Percentiles rank a stretch among this genome's conserved stretches.
These are phyloP conservation scores for Drosophila obscura DNA, from an alignment of 1,140 invertebrate species.

Conservation along the genomic window DNA sequence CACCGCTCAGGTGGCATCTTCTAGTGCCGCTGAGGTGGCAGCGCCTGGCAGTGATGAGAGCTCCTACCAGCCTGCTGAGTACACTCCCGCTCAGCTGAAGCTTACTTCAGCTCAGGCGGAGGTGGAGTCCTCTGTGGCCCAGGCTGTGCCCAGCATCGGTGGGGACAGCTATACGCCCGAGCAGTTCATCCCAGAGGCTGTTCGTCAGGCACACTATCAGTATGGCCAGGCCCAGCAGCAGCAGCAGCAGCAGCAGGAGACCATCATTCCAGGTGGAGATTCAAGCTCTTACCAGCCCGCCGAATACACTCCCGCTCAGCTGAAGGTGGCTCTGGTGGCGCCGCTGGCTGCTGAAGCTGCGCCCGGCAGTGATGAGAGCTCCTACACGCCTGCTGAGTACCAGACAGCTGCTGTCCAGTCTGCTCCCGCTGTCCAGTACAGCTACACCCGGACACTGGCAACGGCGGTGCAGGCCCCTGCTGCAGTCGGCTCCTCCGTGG, in stretches of 20 bases:
- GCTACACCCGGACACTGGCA: slow-evolving; percentile 18
- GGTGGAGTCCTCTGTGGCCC: too few species aligned
- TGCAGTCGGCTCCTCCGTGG: background rate
- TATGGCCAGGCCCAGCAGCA: too few species aligned
- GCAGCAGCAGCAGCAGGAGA: too few species aligned
- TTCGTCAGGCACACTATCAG: too few species aligned
- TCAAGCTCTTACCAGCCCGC: slow-evolving; percentile 25
- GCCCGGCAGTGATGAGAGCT: slow-evolving; percentile 32
- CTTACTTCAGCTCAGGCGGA: too few species aligned
- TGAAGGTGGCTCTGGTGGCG: background rate
- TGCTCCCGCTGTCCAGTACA: slow-evolving; percentile 1
- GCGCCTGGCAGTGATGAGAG: too few species aligned
- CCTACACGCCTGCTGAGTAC: slow-evolving; percentile 31
- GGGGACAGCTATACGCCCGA: too few species aligned
- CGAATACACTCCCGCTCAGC: slow-evolving; percentile 2
- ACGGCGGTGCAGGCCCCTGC: background rate
- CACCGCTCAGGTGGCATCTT: background rate
- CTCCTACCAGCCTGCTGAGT: slow-evolving; percentile 41
- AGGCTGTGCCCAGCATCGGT: too few species aligned
- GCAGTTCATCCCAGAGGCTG: too few species aligned
- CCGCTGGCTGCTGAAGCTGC: background rate
- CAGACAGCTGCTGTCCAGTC: slow-evolving; percentile 10
- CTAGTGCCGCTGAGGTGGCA: too few species aligned
- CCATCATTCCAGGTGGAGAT: slow-evolving; percentile 5
- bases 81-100: slow-evolving; percentile 14